Percentiles rank a stretch among this genome's conserved stretches.
These are phyloP conservation scores for Eupithecia subfuscata DNA, from an alignment of 2,888 invertebrate genomes.

Conservation along the genomic window DNA sequence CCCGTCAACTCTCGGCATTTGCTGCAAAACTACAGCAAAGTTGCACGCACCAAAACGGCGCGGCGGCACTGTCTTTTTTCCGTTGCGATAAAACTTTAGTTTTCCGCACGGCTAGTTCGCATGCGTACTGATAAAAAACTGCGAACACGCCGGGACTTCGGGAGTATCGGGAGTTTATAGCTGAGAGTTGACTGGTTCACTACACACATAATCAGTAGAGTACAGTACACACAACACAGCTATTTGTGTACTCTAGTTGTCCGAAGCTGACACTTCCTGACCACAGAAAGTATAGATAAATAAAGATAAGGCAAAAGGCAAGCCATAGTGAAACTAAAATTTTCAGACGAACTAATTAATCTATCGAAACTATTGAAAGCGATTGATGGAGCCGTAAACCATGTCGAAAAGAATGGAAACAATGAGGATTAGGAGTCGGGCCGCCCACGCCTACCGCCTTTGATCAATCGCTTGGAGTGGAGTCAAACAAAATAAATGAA, in stretches of 20 bases:
- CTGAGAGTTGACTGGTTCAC: neutral
- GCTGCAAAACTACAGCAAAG: neutral
- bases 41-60: neutral
- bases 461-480: conserved; percentile 13
- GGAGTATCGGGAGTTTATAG: neutral
- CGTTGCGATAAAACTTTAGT: conserved; percentile 15
- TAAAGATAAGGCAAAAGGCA: neutral
- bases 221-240: neutral
- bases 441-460: conserved; percentile 13
- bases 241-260: neutral
- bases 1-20: neutral
- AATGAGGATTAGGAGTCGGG: conserved; percentile 9
- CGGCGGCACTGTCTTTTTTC: conserved; percentile 1
- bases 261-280: neutral
- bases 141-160: conserved; percentile 5
- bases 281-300: neutral
- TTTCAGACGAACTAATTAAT: neutral
- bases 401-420: conserved; percentile 4
- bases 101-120: conserved; percentile 14
- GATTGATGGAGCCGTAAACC: neutral
- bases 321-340: neutral
- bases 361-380: neutral
- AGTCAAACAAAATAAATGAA: conserved; percentile 27
- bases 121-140: conserved; percentile 11
- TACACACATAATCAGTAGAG: neutral